Conservation (phyloP, 2,797 vertebrate genomes). For the Pelobates cultripes region DNA sequence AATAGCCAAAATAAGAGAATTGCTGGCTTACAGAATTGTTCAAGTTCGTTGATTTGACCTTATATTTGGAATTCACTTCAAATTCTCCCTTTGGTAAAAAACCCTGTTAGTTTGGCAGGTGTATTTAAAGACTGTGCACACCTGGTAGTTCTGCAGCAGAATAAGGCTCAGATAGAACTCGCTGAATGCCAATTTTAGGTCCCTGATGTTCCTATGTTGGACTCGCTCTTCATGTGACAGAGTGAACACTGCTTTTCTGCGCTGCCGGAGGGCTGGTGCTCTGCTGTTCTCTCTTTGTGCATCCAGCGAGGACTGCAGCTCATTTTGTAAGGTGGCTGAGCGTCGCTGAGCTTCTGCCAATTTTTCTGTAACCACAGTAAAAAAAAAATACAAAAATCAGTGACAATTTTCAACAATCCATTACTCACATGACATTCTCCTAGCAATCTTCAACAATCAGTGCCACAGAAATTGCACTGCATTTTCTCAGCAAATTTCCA, state of each 20-base stretch:
- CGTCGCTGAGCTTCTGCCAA: slow-evolving; percentile 94
- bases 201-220: slow-evolving; percentile 93
- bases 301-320: slow-evolving; percentile 94
- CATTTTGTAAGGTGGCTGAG: slow-evolving; percentile 94
- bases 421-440: too few species aligned
- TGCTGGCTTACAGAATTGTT: too few species aligned
- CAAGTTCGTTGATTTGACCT: too few species aligned
- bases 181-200: slow-evolving; percentile 95
- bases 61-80: too few species aligned
- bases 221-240: slow-evolving; percentile 93
- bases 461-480: too few species aligned
- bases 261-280: slow-evolving; percentile 82
- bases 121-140: slow-evolving; percentile 48
- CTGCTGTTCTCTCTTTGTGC: slow-evolving; percentile 89
- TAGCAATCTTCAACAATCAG: too few species aligned
- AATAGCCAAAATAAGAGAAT: too few species aligned
- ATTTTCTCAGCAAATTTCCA: too few species aligned
- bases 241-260: slow-evolving; percentile 89
- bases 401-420: too few species aligned
- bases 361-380: slow-evolving; percentile 79
- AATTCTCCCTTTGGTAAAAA: too few species aligned
- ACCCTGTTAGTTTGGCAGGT: too few species aligned
- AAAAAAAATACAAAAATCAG: background rate
- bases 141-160: slow-evolving; percentile 93
- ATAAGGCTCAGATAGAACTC: slow-evolving; percentile 98